Conservation (phyloP, 2,797 vertebrate species). For the Amphiprion clarkii region DNA sequence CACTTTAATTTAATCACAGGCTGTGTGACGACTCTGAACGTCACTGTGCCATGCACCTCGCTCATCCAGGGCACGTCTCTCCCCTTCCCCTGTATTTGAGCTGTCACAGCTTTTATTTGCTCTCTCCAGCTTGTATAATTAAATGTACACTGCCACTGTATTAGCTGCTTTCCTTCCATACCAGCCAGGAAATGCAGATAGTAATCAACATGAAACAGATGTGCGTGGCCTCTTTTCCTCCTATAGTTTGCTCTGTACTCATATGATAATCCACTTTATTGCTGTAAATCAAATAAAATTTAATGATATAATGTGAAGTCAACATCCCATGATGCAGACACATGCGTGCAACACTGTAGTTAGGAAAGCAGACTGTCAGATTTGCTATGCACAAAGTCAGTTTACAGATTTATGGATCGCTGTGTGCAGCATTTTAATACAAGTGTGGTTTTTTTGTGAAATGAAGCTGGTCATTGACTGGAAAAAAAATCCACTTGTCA, state of each 20-base stretch:
- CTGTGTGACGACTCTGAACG: neutral
- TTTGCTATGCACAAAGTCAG: neutral
- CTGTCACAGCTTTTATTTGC: slow-evolving; percentile 30
- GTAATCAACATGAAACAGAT: slow-evolving; percentile 17
- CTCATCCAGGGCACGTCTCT: neutral
- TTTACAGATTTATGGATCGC: neutral
- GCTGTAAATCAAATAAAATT: slow-evolving; percentile 8
- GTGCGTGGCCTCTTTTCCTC: neutral
- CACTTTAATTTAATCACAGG: slow-evolving; percentile 14
- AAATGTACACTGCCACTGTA: slow-evolving; percentile 22
- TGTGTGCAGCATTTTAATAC: neutral
- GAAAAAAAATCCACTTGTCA: neutral
- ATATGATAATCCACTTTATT: neutral
- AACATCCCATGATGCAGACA: neutral
- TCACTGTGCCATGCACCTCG: neutral
- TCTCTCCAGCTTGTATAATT: slow-evolving; percentile 25
- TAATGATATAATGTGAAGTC: slow-evolving; percentile 15
- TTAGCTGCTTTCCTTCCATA: neutral
- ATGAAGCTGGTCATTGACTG: neutral
- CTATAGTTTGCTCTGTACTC: neutral
- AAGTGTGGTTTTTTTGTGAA: neutral
- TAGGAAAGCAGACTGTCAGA: slow-evolving; percentile 6
- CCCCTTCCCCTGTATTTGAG: neutral
- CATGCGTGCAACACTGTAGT: neutral
- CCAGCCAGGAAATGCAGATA: slow-evolving; percentile 38